Conservation (phyloP, 2,797 vertebrate species). For the Propithecus perrieri region DNA sequence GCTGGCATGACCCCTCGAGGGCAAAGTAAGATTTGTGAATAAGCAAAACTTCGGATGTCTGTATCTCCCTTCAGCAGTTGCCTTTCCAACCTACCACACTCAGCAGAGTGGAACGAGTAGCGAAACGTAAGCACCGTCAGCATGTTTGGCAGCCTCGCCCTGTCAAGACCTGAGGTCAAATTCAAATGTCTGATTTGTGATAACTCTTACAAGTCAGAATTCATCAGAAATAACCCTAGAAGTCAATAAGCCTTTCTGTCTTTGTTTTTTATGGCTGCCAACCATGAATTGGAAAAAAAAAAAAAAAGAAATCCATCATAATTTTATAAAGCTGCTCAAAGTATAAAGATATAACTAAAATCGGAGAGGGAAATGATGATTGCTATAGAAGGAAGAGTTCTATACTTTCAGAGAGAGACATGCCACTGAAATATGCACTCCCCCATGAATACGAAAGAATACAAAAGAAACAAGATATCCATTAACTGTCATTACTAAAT, state of each 20-base stretch:
- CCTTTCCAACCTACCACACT: neutral
- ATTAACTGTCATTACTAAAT: conserved; percentile 44
- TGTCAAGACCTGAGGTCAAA: neutral
- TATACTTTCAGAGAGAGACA: neutral
- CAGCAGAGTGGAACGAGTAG: neutral
- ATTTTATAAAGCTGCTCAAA: neutral
- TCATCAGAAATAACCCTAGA: neutral
- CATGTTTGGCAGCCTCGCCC: fast-evolving
- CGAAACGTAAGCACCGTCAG: fast-evolving
- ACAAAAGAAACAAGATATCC: neutral
- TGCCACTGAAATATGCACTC: neutral
- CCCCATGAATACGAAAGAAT: neutral
- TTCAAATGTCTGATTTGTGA: neutral
- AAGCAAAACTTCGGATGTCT: too few relatives aligned
- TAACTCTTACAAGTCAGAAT: neutral
- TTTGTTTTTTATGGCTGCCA: neutral
- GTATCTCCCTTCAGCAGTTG: neutral
- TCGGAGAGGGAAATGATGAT: neutral
- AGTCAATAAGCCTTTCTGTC: neutral
- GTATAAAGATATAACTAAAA: neutral
- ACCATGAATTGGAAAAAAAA: neutral
- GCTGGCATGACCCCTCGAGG: neutral
- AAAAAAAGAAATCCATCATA: neutral
- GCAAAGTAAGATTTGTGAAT: neutral
- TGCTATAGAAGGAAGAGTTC: conserved; percentile 4